phyloP scores from a whole-genome alignment of 2,888 invertebrate genomes.

The Drosophila lacicola region DNA sequence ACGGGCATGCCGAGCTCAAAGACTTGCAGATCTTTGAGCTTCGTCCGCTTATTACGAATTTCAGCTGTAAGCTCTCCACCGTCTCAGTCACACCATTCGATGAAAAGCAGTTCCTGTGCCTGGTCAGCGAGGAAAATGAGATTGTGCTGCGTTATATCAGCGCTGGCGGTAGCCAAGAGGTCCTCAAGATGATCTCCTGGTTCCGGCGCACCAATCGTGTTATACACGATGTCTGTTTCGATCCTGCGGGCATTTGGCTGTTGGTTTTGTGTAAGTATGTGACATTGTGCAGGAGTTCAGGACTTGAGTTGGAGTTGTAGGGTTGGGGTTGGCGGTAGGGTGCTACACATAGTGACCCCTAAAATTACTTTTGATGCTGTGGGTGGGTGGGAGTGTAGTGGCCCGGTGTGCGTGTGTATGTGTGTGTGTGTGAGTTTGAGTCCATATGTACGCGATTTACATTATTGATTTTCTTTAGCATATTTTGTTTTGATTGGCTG shows the following conservation, averaged over 20 bases:
- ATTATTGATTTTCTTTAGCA: slow-evolving; percentile 73
- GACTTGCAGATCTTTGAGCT: slow-evolving; percentile 83
- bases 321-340: not conserved
- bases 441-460: slow-evolving; percentile 45
- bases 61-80: slow-evolving; percentile 84
- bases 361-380: slow-evolving; percentile 61
- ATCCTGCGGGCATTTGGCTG: slow-evolving; percentile 89
- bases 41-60: slow-evolving; percentile 83
- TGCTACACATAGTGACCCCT: slow-evolving; percentile 38
- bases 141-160: slow-evolving; percentile 83
- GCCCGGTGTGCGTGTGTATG: not conserved
- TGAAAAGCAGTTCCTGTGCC: slow-evolving; percentile 83
- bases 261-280: slow-evolving; percentile 84
- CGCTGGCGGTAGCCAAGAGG: slow-evolving; percentile 77
- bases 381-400: slow-evolving; percentile 16
- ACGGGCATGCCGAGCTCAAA: slow-evolving; percentile 68
- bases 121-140: slow-evolving; percentile 84
- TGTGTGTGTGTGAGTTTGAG: not conserved
- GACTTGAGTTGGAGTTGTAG: not conserved
- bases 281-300: slow-evolving; percentile 2
- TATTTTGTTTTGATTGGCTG: slow-evolving; percentile 70
- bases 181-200: slow-evolving; percentile 84
- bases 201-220: slow-evolving; percentile 83
- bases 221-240: slow-evolving; percentile 92
- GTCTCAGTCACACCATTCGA: slow-evolving; percentile 82